Conservation (phyloP, 1,140 invertebrate species). For the Orchesella cincta region DNA sequence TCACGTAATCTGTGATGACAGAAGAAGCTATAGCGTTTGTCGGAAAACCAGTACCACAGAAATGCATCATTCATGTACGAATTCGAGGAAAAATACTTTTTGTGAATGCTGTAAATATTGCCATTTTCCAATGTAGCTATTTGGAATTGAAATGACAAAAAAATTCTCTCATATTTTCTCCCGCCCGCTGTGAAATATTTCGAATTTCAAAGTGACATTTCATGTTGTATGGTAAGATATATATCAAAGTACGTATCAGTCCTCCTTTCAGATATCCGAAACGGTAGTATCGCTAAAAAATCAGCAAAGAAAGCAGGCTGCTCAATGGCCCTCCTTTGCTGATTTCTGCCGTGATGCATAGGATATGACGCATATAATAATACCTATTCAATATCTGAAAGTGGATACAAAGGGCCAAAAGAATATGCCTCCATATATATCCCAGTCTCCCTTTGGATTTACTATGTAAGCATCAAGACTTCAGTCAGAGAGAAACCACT, state of each 20-base stretch:
- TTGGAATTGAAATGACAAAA: slow-evolving; percentile 18
- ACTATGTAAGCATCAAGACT: no score
- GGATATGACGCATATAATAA: no score
- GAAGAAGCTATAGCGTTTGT: neutral
- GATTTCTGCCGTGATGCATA: no score
- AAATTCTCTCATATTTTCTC: neutral
- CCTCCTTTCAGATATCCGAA: no score
- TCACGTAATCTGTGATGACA: neutral
- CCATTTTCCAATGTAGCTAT: neutral
- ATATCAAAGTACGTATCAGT: no score
- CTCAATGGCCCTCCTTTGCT: no score
- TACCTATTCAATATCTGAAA: no score
- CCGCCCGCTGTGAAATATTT: slow-evolving; percentile 9
- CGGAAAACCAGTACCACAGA: neutral
- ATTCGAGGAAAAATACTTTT: neutral
- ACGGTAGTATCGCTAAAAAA: neutral
- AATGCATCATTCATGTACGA: neutral
- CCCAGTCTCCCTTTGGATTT: no score
- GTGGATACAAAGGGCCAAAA: no score
- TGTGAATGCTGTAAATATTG: neutral
- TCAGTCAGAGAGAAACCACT: no score
- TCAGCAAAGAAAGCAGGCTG: neutral
- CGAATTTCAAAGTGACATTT: neutral
- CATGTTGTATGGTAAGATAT: neutral
- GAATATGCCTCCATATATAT: no score